Evolutionary conservation across 2,797 vertebrate species (phyloP), one percentile per base, ranked within the genome.

Genomic region (Nyctalus aviator): DNA sequence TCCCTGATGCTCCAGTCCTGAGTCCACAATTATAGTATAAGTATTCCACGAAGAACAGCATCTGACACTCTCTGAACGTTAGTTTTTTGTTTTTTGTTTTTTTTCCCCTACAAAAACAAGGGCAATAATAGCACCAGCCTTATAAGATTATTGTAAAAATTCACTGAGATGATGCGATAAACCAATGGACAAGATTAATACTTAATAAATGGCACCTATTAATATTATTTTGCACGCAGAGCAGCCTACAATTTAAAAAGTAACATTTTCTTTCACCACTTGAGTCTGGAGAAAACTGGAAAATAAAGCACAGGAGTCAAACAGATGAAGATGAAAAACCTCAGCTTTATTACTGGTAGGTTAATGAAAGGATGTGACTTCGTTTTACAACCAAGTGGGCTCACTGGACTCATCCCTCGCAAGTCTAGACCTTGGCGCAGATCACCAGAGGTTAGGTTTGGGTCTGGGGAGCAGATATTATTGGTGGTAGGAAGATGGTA

Each of bases 81-180:
- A 88, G 37, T 20, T 4, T 25, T 55, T 27, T 90, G 78, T 21
- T 92, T 92, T 64, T 46, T 82, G 25, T 69, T 85, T 77, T n/a
- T n/a, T n/a, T n/a, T n/a, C n/a, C n/a, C 6, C 15, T 77, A 71
- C 17, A 50, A 77, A 89, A 93, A 71, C 21, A 17, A 90, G 21
- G 13, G 46, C 71, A n/a, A 44, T 48, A 94, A 59, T 15, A 89
- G 88, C 94, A 84, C 25, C 66, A 87, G 35, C 3, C 35, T 90
- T 30, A 50, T 27, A 85, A 69, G 72, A 84, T 50, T 77, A 48
- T 48, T 48, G 8, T 88, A 46, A 90, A 88, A 92, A 62, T 44
- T 88, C 23, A 50, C n/a, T 84, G 44, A n/a, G 1, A 79, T 59
- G 79, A 71, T 15, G 35, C 23, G 78, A 73, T 82, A 88, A 76